Conservation (phyloP, 2,797 vertebrate species). For the Brachyalestes nurse region DNA sequence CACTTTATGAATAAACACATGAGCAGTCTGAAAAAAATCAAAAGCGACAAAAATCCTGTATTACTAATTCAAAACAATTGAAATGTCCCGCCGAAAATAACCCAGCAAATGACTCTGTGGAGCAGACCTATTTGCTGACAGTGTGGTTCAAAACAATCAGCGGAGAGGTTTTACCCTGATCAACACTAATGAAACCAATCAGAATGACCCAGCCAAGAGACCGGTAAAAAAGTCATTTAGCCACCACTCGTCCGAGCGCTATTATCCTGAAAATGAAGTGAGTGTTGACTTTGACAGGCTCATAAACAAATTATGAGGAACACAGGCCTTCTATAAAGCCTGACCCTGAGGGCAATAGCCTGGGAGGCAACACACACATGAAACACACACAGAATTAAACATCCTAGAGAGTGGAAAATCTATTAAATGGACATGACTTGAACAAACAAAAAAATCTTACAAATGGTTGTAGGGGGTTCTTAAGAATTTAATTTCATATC, state of each 20-base stretch:
- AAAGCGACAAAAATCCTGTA: background rate
- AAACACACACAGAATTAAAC: slow-evolving; percentile 25
- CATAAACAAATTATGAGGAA: slow-evolving; percentile 52
- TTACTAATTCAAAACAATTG: slow-evolving; percentile 5
- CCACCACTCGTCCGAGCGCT: slow-evolving; percentile 30
- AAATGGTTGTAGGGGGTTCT: too few relatives aligned
- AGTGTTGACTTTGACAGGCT: slow-evolving; percentile 45
- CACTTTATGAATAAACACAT: slow-evolving; percentile 21
- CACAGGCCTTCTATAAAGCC: slow-evolving; percentile 43
- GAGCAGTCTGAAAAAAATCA: slow-evolving; percentile 1
- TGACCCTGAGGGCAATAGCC: slow-evolving; percentile 20
- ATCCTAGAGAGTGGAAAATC: slow-evolving; percentile 20
- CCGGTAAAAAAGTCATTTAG: slow-evolving; percentile 40
- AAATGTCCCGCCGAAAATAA: background rate
- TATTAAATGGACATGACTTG: background rate
- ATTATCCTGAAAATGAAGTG: slow-evolving; percentile 49
- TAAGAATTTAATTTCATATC: background rate
- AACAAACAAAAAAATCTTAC: slow-evolving; percentile 13
- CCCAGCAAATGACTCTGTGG: background rate
- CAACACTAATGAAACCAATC: slow-evolving; percentile 39
- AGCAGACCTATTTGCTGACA: slow-evolving; percentile 13
- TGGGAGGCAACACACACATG: slow-evolving; percentile 26
- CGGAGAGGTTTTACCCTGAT: background rate
- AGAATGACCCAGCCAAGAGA: slow-evolving; percentile 26
- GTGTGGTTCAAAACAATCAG: slow-evolving; percentile 32